phyloP scores from a whole-genome alignment of 1,140 invertebrate genomes.

The Idris sp. region DNA sequence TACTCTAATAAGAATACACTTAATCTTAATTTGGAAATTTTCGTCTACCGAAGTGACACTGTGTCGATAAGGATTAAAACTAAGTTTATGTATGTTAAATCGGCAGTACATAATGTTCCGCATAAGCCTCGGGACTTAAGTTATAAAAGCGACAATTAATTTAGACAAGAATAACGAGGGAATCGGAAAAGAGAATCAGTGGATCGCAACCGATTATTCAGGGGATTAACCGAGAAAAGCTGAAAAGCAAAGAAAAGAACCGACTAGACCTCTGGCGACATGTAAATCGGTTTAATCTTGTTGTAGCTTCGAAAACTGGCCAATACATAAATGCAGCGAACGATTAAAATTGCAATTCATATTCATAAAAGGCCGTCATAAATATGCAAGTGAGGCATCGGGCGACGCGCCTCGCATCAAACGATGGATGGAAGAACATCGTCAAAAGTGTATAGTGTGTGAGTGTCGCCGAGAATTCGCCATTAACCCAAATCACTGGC shows the following conservation, averaged over 20 bases:
- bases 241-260: not conserved
- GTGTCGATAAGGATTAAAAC: too few relatives aligned
- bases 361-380: slow-evolving; percentile 34
- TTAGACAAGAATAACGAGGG: slow-evolving; percentile 5
- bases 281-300: slow-evolving; percentile 38
- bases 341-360: slow-evolving; percentile 37
- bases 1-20: too few relatives aligned
- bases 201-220: slow-evolving; percentile 26
- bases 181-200: slow-evolving; percentile 6
- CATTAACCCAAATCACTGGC: slow-evolving; percentile 44
- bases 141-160: slow-evolving; percentile 20
- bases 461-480: slow-evolving; percentile 37
- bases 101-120: too few relatives aligned
- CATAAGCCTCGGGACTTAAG: not conserved
- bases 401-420: slow-evolving; percentile 2
- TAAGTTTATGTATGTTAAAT: too few relatives aligned
- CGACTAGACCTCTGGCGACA: not conserved
- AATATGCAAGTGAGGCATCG: slow-evolving; percentile 26
- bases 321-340: slow-evolving; percentile 34
- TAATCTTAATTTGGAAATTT: too few relatives aligned
- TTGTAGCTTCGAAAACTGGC: slow-evolving; percentile 9
- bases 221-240: slow-evolving; percentile 25
- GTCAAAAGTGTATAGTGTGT: slow-evolving; percentile 8
- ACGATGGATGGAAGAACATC: slow-evolving; percentile 3
- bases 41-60: too few relatives aligned